Base-by-base conservation (phyloP, 2,797 vertebrate genomes). In the Corythornis leucogaster region DNA sequence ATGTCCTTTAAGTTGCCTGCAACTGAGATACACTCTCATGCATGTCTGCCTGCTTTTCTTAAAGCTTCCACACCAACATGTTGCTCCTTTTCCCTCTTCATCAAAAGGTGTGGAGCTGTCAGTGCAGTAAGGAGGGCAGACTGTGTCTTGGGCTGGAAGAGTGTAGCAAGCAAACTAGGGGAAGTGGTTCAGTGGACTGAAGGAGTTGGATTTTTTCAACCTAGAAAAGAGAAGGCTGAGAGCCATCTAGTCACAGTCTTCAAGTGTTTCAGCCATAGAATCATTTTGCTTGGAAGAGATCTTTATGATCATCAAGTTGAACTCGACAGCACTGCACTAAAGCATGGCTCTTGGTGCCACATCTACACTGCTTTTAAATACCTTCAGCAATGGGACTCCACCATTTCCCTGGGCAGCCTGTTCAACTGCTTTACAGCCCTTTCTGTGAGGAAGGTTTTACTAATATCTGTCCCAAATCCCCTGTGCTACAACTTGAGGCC, bases 61-160 rank as follows among this genome's bases (percentile, higher is more conserved):
- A 18, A 15, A 46, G 48, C 58, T 63, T 70, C 30, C 45, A 11
- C 13, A 15, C 15, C 24, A 28, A 1, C 1, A 1, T 1, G 6
- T 24, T 42, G 9, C 38, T 80, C 28, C 59, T 80, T 82, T 48
- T 58, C 33, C 24, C 59, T 21, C 19, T 28, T n/a, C 18, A 5
- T 74, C 22, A n/a, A 46, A 2, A 7, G 17, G 5, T 19, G 18
- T 38, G 78, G 57, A n/a, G 42, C 21, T 70, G 43, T 58, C 30
- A 15, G 17, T 2, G 24, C 12, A 45, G 50, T 12, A 31, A 13
- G 0, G 5, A 81, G 50, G 20, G 45, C 31, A 86, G 63, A 42
- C 43, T 1, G 2, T 55, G 31, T 51, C 38, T 68, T 64, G 68
- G 35, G 50, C 69, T 69, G 35, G 0, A 62, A 22, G 28, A 74